Base-by-base conservation (phyloP, 2,113 vertebrate species). In the Oostethus manadensis region DNA sequence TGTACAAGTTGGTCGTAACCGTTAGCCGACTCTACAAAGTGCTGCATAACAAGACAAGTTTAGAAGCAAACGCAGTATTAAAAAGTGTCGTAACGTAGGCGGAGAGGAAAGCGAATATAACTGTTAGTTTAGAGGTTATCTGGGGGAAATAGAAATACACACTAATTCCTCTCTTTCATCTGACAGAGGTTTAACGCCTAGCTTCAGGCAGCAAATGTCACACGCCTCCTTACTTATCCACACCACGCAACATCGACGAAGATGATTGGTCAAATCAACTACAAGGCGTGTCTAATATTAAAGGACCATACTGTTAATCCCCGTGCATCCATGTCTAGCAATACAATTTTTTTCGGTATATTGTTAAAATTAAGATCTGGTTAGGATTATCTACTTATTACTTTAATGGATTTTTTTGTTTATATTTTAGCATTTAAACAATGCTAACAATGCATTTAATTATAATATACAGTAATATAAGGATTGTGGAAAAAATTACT, bases 131-230 rank as follows among this genome's bases (percentile, higher is more conserved):
- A 7, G 51, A 9, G 21, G 23, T 48, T 56, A 57, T 67, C 58
- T 58, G 6, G 45, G 15, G 45, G 64, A 51, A 14, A 16, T 48
- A 22, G 42, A 10, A 20, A 15, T 60, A 69, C 64, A 47, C 13
- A 20, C 5, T 42, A 20, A 23, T 58, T 76, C 54, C 50, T 58
- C 64, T 53, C 69, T 48, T 73, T 68, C 60, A 53, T 62, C 61
- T 13, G 70, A 62, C 77, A 84, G 79, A 75, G 59, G 16, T 29
- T 42, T 69, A 49, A 20, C 13, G 38, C 57, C 42, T 79, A 80
- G 77, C 86, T 70, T 47, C 70, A 22, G 66, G 68, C 79, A 58
- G 77, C 79, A 82, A 88, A 89, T 88, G 87, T 91, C 89, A 90
- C 87, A 81, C 77, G 68, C 73, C 74, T 76, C 64, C 67, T 72